A percentile compares a stretch with the other conserved stretches of the same genome.
Conservation (phyloP, 1,140 invertebrate genomes). For the Pseudomyrmex dendroicus region DNA sequence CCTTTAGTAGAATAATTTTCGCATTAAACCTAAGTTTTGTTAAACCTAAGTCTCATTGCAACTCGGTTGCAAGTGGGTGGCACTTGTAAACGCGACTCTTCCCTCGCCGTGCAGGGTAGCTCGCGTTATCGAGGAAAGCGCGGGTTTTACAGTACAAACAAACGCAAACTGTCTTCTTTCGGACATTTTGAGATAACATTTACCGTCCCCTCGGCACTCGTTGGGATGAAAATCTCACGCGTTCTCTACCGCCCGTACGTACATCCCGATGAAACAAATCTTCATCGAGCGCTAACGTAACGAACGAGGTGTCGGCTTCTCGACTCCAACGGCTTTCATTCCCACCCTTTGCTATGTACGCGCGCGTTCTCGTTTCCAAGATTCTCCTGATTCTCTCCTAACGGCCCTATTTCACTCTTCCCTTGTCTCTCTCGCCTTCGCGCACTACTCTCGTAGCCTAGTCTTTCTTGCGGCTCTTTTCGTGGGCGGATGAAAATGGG, state of each 20-base stretch:
- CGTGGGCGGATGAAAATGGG: constrained; percentile 3
- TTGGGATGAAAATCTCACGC: constrained; percentile 33
- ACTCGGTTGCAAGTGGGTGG: background rate
- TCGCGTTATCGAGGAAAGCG: background rate
- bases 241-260: background rate
- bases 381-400: constrained; percentile 24
- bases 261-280: constrained; percentile 44
- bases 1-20: background rate
- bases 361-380: constrained; percentile 18
- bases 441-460: background rate
- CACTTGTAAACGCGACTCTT: background rate
- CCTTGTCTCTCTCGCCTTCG: background rate
- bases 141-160: background rate
- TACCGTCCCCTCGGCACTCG: constrained; percentile 23
- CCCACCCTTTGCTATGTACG: background rate
- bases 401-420: constrained; percentile 51
- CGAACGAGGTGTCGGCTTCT: constrained; percentile 38
- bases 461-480: constrained; percentile 49
- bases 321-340: background rate
- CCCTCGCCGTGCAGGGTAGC: background rate
- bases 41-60: background rate
- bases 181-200: constrained; percentile 47
- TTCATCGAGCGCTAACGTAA: constrained; percentile 49
- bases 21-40: background rate
- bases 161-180: background rate